These are phyloP conservation scores for Bembecia ichneumoniformis DNA, from an alignment of 2,888 invertebrate genomes.

Conservation along the genomic window DNA sequence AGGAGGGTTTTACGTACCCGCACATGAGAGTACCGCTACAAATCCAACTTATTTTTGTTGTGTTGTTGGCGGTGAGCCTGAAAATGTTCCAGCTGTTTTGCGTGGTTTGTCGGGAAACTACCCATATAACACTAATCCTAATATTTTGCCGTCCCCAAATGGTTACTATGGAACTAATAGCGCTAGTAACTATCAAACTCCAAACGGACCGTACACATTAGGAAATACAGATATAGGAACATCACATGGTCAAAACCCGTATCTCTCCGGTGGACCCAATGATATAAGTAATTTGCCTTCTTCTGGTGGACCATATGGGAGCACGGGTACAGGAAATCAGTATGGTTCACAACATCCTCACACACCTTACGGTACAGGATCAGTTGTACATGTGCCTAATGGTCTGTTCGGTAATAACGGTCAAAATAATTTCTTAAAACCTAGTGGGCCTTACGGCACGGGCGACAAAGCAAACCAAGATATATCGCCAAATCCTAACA, in stretches of 20 bases:
- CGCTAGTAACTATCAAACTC: not conserved
- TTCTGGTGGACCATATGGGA: not conserved
- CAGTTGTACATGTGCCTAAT: not conserved
- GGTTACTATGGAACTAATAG: not conserved
- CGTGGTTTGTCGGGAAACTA: not conserved
- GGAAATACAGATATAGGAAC: not conserved
- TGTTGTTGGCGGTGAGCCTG: slow-evolving; percentile 4
- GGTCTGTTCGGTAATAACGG: not conserved
- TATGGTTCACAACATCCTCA: not conserved
- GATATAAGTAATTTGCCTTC: not conserved
- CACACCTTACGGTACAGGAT: not conserved
- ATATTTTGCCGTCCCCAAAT: not conserved
- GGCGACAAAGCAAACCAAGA: slow-evolving; percentile 2
- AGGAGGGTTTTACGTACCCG: not conserved
- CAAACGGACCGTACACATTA: not conserved
- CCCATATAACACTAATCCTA: not conserved
- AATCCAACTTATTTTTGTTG: slow-evolving; percentile 6
- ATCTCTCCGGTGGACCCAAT: too few species aligned
- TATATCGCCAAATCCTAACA: not conserved
- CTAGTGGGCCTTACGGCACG: slow-evolving; percentile 2
- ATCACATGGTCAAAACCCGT: too few species aligned
- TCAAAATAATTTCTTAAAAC: not conserved
- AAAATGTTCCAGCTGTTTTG: not conserved
- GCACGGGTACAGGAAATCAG: not conserved
- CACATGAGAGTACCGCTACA: not conserved